Conservation (phyloP, 2,113 vertebrate species). For the Gulo gulo region DNA sequence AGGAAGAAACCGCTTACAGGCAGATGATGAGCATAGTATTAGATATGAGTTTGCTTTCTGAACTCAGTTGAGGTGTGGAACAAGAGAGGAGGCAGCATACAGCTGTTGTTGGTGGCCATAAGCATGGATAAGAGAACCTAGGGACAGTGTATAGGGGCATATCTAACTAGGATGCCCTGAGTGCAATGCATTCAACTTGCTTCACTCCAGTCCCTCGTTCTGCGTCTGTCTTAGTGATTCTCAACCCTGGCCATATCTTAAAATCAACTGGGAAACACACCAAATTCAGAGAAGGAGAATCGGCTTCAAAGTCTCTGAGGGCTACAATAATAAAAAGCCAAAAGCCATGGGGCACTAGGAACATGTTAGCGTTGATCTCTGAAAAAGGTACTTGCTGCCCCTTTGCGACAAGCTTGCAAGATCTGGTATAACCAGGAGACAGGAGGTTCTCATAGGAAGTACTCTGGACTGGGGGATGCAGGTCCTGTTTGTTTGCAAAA, state of each 20-base stretch:
- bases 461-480: neutral
- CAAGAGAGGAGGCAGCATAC: neutral
- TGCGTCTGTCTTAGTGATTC: neutral
- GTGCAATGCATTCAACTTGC: neutral
- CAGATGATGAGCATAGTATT: neutral
- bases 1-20: neutral
- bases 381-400: neutral
- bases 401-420: neutral
- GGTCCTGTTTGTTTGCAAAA: neutral
- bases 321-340: neutral
- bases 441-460: neutral
- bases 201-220: neutral
- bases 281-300: neutral
- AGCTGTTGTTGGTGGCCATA: fast-evolving
- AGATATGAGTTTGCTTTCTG: neutral
- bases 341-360: neutral
- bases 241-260: neutral
- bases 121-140: neutral
- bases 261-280: neutral
- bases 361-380: neutral
- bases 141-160: neutral
- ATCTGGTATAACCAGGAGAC: neutral
- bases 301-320: neutral
- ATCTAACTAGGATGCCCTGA: neutral
- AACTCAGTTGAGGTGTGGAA: neutral